Percentiles rank a stretch among this genome's conserved stretches.
phyloP scores from a whole-genome alignment of 2,113 vertebrate species.

The Morphnarchus princeps region DNA sequence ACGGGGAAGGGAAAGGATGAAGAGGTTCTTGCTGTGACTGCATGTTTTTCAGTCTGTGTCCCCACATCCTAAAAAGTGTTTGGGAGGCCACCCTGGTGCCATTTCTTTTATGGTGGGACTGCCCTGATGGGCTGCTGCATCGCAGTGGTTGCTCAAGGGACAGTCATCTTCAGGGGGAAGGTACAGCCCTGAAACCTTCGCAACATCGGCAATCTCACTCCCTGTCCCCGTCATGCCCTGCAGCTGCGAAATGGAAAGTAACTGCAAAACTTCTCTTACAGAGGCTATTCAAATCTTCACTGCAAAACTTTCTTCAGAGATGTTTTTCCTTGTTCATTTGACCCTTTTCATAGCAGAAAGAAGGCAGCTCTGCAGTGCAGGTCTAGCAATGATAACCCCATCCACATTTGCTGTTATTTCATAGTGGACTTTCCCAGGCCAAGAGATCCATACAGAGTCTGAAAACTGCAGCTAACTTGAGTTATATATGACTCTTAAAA shows the following conservation, averaged over 20 bases:
- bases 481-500: neutral
- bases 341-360: neutral
- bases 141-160: neutral
- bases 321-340: neutral
- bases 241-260: neutral
- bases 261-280: neutral
- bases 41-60: neutral
- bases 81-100: neutral
- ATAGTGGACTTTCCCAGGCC: neutral
- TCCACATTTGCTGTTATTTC: neutral
- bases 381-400: neutral
- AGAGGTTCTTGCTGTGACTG: too few relatives aligned
- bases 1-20: neutral
- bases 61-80: neutral
- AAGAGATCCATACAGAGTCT: neutral
- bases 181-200: neutral
- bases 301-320: neutral
- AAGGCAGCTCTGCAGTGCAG: neutral
- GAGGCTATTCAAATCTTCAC: neutral
- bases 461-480: neutral
- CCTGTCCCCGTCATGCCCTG: too few relatives aligned
- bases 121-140: neutral
- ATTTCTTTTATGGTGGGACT: neutral
- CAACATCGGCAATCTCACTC: neutral
- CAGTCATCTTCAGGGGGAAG: neutral